These are phyloP conservation scores for Drosophila rufa DNA, from an alignment of 1,140 invertebrate species.

Conservation along the genomic window DNA sequence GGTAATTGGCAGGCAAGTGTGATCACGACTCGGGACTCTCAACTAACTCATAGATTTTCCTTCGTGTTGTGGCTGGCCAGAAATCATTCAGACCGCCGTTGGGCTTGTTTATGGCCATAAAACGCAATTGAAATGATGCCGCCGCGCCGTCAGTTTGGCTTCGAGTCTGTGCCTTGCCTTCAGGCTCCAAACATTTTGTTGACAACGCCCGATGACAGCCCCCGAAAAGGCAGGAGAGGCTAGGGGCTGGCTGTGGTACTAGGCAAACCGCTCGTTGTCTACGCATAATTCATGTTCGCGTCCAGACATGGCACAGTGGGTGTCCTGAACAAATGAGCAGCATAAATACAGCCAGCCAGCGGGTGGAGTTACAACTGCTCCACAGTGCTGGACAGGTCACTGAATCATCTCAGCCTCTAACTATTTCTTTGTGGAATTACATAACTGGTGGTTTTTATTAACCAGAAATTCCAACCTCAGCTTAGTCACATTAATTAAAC, in stretches of 20 bases:
- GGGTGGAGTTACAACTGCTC: constrained; percentile 2
- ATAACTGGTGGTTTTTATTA: neutral
- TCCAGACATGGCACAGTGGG: constrained; percentile 51
- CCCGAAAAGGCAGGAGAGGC: neutral
- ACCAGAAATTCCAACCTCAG: neutral
- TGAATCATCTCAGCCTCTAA: neutral
- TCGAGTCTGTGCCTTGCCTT: constrained; percentile 15
- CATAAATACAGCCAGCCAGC: neutral
- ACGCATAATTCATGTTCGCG: constrained; percentile 70
- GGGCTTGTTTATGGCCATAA: constrained; percentile 70
- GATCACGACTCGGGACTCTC: constrained; percentile 51
- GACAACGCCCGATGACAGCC: constrained; percentile 53
- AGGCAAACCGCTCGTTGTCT: constrained; percentile 32
- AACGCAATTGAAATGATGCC: constrained; percentile 72
- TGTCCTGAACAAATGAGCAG: constrained; percentile 4
- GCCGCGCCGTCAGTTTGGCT: constrained; percentile 29
- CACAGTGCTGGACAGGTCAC: neutral
- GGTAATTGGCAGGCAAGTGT: constrained; percentile 50
- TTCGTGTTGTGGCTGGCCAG: constrained; percentile 17
- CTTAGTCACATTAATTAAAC: constrained; percentile 3
- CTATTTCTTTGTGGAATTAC: neutral
- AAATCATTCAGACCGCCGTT: constrained; percentile 34
- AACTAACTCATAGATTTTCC: constrained; percentile 22
- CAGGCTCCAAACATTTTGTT: constrained; percentile 42
- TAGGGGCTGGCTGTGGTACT: constrained; percentile 5